phyloP scores from a whole-genome alignment of 2,797 vertebrate species.

The Xiphophorus birchmanni region DNA sequence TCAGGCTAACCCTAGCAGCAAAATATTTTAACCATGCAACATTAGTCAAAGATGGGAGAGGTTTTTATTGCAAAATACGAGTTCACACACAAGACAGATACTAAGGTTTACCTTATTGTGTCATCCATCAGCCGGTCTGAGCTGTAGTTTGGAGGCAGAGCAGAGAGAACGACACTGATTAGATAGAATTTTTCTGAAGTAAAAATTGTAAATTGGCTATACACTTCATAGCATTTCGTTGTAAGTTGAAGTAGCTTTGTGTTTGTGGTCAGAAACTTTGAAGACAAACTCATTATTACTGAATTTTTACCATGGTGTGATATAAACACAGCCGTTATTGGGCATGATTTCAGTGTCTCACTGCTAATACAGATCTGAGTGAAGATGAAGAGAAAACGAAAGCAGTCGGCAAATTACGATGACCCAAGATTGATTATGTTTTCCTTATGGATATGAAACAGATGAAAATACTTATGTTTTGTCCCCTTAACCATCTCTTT shows the following conservation, averaged over 20 bases:
- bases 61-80: neutral
- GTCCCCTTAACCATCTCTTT: slow-evolving; percentile 28
- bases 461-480: slow-evolving; percentile 47
- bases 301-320: neutral
- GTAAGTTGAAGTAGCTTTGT: neutral
- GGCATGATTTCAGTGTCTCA: neutral
- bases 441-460: slow-evolving; percentile 46
- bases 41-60: neutral
- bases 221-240: neutral
- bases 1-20: neutral
- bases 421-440: slow-evolving; percentile 51
- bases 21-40: neutral
- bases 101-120: slow-evolving; percentile 92
- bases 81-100: neutral
- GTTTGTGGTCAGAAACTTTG: neutral
- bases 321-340: neutral
- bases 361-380: neutral
- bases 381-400: slow-evolving; percentile 19
- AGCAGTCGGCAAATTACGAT: slow-evolving; percentile 16
- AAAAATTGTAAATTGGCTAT: neutral
- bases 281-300: neutral
- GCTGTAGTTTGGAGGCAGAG: slow-evolving; percentile 69
- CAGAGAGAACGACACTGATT: slow-evolving; percentile 23
- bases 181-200: slow-evolving; percentile 23
- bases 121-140: slow-evolving; percentile 98